Evolutionary conservation across 2,888 invertebrate genomes (phyloP).

Genomic region (Gastracanthus pulcherrimus): DNA sequence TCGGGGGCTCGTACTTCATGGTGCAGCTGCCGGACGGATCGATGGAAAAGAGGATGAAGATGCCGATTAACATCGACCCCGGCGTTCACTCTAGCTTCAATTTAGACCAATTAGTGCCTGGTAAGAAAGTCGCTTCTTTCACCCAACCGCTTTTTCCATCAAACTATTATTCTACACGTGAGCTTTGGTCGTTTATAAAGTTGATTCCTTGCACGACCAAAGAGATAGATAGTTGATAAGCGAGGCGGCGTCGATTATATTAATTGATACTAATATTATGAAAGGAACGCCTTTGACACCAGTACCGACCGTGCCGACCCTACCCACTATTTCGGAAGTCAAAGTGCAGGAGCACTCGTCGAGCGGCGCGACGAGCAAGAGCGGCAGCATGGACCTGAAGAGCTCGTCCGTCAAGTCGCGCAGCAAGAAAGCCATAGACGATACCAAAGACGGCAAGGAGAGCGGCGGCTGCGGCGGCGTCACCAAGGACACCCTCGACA

Average conservation of each 20-base stretch:
- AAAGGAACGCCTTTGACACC: constrained; percentile 86
- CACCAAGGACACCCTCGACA: constrained; percentile 70
- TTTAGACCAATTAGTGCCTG: constrained; percentile 88
- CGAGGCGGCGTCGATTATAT: constrained; percentile 42
- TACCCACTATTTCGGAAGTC: constrained; percentile 94
- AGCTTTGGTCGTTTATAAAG: too few species aligned
- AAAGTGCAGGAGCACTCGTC: constrained; percentile 83
- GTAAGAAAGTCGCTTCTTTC: constrained; percentile 66
- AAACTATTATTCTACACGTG: too few species aligned
- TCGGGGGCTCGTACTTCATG: constrained; percentile 91
- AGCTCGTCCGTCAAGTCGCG: constrained; percentile 69
- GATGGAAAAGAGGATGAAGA: constrained; percentile 92
- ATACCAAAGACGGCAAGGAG: constrained; percentile 72
- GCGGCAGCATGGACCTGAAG: constrained; percentile 76
- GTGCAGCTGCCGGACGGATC: constrained; percentile 94
- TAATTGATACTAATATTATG: constrained; percentile 64
- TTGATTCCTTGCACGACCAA: neutral
- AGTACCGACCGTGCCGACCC: constrained; percentile 89
- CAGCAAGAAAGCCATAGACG: constrained; percentile 74
- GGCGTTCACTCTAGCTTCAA: constrained; percentile 96
- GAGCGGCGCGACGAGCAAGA: constrained; percentile 79
- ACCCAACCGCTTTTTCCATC: neutral
- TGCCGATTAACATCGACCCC: constrained; percentile 94
- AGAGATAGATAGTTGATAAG: neutral
- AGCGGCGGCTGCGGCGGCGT: constrained; percentile 56